These are phyloP conservation scores for Myanophis thanlyinensis DNA, from an alignment of 2,113 vertebrate species.

Conservation along the genomic window DNA sequence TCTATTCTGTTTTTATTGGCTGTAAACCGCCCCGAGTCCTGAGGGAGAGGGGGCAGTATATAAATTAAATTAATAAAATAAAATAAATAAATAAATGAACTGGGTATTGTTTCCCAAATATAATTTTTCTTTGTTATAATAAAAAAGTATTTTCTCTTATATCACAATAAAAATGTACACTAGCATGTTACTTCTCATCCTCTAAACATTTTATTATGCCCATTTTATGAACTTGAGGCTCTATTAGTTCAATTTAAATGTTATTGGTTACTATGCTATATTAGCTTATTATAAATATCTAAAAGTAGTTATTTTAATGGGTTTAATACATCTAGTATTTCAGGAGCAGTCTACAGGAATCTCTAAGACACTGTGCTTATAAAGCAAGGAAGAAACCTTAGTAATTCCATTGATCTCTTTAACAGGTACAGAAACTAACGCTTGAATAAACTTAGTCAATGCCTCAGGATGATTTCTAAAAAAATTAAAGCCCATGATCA, in stretches of 20 bases:
- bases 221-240: background rate
- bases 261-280: background rate
- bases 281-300: conserved; percentile 8
- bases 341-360: background rate
- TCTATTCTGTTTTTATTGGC: too few species aligned
- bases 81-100: too few species aligned
- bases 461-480: background rate
- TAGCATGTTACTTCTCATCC: background rate
- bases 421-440: background rate
- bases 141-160: background rate
- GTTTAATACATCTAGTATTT: conserved; percentile 8
- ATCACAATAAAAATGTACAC: background rate
- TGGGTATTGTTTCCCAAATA: background rate
- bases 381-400: background rate
- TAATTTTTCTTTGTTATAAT: background rate
- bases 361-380: background rate
- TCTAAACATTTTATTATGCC: background rate
- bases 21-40: too few species aligned
- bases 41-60: too few species aligned
- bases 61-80: too few species aligned
- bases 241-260: conserved; percentile 4
- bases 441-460: background rate
- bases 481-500: background rate
- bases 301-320: background rate
- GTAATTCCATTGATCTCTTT: conserved; percentile 11